Evolutionary conservation across 2,797 vertebrate species (phyloP).

Genomic region (Choloepus didactylus): DNA sequence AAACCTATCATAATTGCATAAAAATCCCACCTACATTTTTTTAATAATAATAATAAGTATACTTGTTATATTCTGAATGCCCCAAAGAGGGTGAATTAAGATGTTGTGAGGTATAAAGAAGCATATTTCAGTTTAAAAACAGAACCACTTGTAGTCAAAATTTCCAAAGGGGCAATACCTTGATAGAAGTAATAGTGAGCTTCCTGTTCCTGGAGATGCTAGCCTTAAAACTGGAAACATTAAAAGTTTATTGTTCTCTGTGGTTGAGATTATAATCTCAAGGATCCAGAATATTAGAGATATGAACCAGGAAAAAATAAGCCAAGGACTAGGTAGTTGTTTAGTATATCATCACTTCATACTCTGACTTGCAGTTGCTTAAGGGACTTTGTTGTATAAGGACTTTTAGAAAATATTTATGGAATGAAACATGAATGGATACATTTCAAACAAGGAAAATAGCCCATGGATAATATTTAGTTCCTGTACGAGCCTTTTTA

Average conservation of each 20-base stretch:
- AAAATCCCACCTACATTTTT: constrained; percentile 30
- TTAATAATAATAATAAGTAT: background rate
- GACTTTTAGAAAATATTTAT: constrained; percentile 59
- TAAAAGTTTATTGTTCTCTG: background rate
- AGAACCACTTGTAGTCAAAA: background rate
- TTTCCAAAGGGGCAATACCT: constrained; percentile 40
- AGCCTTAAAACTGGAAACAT: background rate
- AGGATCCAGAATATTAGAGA: constrained; percentile 5
- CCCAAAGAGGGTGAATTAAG: constrained; percentile 4
- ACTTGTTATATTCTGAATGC: constrained; percentile 22
- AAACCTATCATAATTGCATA: constrained; percentile 34
- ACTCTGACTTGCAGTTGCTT: background rate
- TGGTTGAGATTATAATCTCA: constrained; percentile 30
- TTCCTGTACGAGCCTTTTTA: background rate
- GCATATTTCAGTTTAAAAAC: constrained; percentile 53
- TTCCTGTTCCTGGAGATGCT: constrained; percentile 9
- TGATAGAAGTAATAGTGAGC: background rate
- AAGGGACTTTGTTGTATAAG: background rate
- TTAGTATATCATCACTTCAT: constrained; percentile 33
- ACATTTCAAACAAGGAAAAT: constrained; percentile 25
- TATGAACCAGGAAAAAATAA: constrained; percentile 45
- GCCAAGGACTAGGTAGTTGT: background rate
- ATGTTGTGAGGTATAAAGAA: background rate
- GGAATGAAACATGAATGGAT: background rate
- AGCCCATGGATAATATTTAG: background rate